Evolutionary conservation across 2,797 vertebrate genomes (phyloP).

Genomic region (Echeneis naucrates): DNA sequence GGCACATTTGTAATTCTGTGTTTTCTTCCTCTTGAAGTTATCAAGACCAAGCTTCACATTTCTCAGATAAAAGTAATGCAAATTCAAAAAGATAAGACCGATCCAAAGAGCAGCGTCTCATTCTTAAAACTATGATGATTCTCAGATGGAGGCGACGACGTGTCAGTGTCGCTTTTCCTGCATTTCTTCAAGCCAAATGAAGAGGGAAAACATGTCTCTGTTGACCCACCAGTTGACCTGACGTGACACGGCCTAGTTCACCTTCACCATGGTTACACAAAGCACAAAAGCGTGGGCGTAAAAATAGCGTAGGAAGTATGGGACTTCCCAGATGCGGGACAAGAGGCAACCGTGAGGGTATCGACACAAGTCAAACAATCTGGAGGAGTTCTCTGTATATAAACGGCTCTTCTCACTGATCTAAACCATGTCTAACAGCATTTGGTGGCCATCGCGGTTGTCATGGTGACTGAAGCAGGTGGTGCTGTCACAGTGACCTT

Average conservation of each 20-base stretch:
- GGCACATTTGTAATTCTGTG: not conserved
- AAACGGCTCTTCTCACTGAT: not conserved
- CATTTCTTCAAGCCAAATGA: not conserved
- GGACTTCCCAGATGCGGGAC: slow-evolving; percentile 43
- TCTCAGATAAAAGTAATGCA: slow-evolving; percentile 7
- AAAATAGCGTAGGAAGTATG: slow-evolving; percentile 31
- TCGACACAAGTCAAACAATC: slow-evolving; percentile 23
- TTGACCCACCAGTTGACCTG: slow-evolving; percentile 3
- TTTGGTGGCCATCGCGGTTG: slow-evolving; percentile 46
- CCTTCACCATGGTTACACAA: slow-evolving; percentile 16
- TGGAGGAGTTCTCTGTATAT: not conserved
- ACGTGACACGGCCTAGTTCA: not conserved
- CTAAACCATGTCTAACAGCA: too few species aligned
- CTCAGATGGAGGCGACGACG: slow-evolving; percentile 11
- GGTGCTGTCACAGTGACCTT: slow-evolving; percentile 45
- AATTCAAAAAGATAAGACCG: slow-evolving; percentile 2
- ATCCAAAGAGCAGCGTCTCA: not conserved
- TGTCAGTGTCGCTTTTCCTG: not conserved
- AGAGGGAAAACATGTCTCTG: not conserved
- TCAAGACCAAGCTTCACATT: slow-evolving; percentile 29
- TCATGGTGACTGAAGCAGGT: slow-evolving; percentile 61
- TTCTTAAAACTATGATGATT: slow-evolving; percentile 4
- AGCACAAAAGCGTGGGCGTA: slow-evolving; percentile 4
- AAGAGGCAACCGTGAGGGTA: not conserved
- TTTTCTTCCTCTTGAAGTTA: not conserved